Evolutionary conservation across 1,140 invertebrate species (phyloP), one percentile per base, ranked within the genome.

Genomic region (Cepaea nemoralis): DNA sequence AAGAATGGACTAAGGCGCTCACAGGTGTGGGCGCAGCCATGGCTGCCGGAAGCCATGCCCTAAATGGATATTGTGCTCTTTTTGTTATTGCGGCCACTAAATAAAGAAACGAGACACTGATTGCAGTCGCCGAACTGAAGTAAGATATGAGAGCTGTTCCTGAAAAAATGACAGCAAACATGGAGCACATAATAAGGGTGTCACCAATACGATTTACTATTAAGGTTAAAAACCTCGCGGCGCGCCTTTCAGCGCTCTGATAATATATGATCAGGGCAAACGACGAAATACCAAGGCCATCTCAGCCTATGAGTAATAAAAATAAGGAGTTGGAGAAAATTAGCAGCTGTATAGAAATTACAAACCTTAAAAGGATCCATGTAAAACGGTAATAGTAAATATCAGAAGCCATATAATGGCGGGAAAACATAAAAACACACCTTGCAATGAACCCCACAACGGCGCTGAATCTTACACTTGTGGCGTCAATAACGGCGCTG

Each of bases 11-110:
- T 91, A 95, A 93, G 71, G 94, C 92, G 70, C 94, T 95, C 84
- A 95, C 93, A 63, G 94, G 94, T 24, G 94, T 94, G 59, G 94
- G 94, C 59, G 94, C 94, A 0, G 94, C 93, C 89, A 95, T 95
- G 40, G 94, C 94, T 8, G 93, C 93, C 0, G 94, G 94, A 45
- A 95, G 89, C 88, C 94, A 95, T 83, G 93, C 92, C 86, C 93
- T 94, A 93, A 95, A 95, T 73, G 94, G 94, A 92, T 95, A 93
- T 92, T 95, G 94, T 87, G 94, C 94, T 85, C 94, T 95, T 91
- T 95, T 95, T 84, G 94, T 95, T 91, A 95, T 93, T 73, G 92
- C 89, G 3, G 93, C 93, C 16, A 89, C n/a, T n/a, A n/a, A n/a
- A n/a, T n/a, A n/a, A n/a, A n/a, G n/a, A n/a, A n/a, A n/a, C n/a